Conservation (phyloP, 2,888 invertebrate genomes). For the Tridacna gigas region DNA sequence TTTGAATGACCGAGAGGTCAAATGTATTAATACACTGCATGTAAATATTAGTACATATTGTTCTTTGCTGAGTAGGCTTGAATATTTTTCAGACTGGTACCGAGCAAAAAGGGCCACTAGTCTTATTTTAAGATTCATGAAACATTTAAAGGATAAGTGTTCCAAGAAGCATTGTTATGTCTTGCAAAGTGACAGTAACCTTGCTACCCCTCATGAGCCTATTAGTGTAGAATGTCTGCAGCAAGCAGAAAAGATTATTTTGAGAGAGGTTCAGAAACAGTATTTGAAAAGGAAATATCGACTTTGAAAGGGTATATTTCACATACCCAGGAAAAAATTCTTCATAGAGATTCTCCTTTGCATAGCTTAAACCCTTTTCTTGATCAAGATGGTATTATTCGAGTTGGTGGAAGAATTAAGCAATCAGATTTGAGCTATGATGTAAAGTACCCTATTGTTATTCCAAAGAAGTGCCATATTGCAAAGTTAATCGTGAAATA, state of each 20-base stretch:
- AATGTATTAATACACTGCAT: not conserved
- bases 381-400: slow-evolving; percentile 49
- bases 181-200: no score
- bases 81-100: not conserved
- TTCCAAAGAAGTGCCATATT: slow-evolving; percentile 58
- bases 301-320: not conserved
- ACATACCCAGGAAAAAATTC: not conserved
- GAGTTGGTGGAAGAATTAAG: slow-evolving; percentile 65
- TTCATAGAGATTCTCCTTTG: not conserved
- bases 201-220: no score
- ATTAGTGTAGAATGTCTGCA: not conserved
- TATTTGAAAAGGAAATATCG: not conserved
- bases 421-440: slow-evolving; percentile 27
- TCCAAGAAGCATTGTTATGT: no score
- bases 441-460: slow-evolving; percentile 57
- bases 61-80: not conserved
- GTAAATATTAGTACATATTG: not conserved
- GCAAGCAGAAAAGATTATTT: not conserved
- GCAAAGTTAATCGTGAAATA: slow-evolving; percentile 55
- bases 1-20: not conserved
- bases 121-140: no score
- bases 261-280: not conserved
- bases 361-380: not conserved
- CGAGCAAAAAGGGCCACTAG: not conserved
- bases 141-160: no score